Evolutionary conservation across 2,797 vertebrate species (phyloP).

Genomic region (Karalla daura): DNA sequence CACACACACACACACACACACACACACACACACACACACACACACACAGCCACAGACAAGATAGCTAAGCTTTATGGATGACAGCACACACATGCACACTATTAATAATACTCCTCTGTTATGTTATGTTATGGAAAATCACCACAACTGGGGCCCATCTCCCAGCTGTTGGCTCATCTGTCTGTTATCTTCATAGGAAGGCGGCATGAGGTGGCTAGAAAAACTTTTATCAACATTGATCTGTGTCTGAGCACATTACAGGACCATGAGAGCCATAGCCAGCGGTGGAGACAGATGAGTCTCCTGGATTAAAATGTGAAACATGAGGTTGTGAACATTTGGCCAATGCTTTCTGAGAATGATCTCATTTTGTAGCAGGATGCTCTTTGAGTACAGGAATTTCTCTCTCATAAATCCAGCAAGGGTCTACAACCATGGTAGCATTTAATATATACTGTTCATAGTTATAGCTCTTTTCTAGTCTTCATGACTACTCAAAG

Average conservation of each 20-base stretch:
- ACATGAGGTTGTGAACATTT: not conserved
- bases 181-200: not conserved
- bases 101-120: conserved; percentile 58
- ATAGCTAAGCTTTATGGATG: conserved; percentile 18
- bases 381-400: too few species aligned
- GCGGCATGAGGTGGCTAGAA: not conserved
- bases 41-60: not conserved
- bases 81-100: conserved; percentile 32
- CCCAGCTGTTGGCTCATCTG: not conserved
- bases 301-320: not conserved
- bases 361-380: not conserved
- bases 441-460: too few species aligned
- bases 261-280: not conserved
- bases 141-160: conserved; percentile 53
- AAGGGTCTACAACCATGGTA: too few species aligned
- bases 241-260: not conserved
- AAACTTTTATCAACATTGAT: not conserved
- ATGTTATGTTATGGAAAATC: conserved; percentile 77
- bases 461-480: too few species aligned
- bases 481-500: too few species aligned
- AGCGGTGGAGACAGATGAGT: not conserved
- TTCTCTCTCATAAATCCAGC: too few species aligned
- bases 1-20: not conserved
- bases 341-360: not conserved
- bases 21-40: not conserved